Percentiles rank a stretch among this genome's conserved stretches.
Evolutionary conservation across 2,113 vertebrate genomes (phyloP).

Genomic region (Ia io): DNA sequence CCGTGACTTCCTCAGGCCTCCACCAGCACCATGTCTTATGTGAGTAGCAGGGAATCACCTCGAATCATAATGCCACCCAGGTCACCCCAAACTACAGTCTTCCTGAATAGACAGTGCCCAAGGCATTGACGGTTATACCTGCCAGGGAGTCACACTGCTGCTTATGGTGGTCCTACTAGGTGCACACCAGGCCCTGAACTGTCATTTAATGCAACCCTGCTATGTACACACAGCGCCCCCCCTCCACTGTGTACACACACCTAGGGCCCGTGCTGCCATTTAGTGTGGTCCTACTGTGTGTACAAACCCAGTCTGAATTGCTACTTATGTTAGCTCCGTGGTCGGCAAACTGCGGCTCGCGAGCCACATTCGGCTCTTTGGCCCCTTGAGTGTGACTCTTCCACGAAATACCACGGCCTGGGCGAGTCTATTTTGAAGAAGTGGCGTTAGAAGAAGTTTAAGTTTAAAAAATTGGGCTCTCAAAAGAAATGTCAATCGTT

Average conservation of each 20-base stretch:
- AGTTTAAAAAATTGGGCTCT: no score
- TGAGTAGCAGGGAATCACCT: conserved; percentile 73
- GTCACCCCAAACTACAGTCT: neutral
- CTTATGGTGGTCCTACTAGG: neutral
- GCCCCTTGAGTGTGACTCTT: no score
- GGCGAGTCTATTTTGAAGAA: no score
- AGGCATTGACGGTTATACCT: neutral
- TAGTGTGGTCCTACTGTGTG: neutral
- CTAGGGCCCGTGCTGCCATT: neutral
- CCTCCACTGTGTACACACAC: neutral
- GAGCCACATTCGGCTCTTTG: no score
- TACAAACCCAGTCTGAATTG: neutral
- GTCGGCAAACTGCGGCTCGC: no score
- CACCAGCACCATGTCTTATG: conserved; percentile 76
- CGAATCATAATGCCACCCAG: accelerated
- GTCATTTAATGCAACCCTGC: neutral
- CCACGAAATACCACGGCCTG: no score
- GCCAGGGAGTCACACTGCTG: neutral
- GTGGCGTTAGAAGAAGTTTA: no score
- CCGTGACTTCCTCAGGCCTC: conserved; percentile 70
- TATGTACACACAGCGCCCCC: neutral
- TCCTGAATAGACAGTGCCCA: neutral
- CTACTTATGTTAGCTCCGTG: neutral
- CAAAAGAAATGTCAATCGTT: no score
- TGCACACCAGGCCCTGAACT: accelerated